Base-by-base conservation (phyloP, 2,888 invertebrate species). In the Calameuta idolon region DNA sequence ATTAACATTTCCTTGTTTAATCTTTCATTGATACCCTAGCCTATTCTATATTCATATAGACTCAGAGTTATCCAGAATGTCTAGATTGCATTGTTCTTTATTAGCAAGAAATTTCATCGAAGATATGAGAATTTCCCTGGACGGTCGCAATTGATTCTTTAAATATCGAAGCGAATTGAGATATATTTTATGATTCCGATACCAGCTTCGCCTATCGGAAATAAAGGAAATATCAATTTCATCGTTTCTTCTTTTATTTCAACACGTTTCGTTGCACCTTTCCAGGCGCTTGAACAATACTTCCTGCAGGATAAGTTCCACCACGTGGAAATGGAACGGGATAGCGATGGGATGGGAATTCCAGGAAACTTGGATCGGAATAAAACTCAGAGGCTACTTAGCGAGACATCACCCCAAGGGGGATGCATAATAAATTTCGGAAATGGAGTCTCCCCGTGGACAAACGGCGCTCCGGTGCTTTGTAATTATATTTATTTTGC, bases 361-460 rank as follows among this genome's bases (percentile, higher is more conserved):
- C 74, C 76, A 81, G 81, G 78, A 82, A 81, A 83, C 78, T 84
- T 76, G 37, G 69, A 76, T 79, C 78, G 77, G 79, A 33, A 80
- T 76, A 76, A 81, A 84, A 82, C 78, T 78, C 75, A 34, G 76
- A 69, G 69, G 76, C 37, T 35, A 75, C 75, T 81, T 78, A 35
- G 73, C 74, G 78, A 71, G 74, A 73, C 35, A 75, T 79, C 71
- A 55, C 76, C 76, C 79, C 76, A 31, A 34, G 69, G 76, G 79
- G 77, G 73, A 78, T 83, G 84, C 82, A 84, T 84, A 84, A 84
- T 84, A 79, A 84, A 84, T 84, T 84, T 80, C 75, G 73, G 76
- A 81, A 82, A 79, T 75, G 74, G 69, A 77, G 74, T 80, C 79
- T 73, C 74, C 75, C 69, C 33, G 68, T 69, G 75, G 73, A 74